Evolutionary conservation across 2,888 invertebrate species (phyloP), one percentile per base, ranked within the genome.

Genomic region (Hypercompe scribonia): DNA sequence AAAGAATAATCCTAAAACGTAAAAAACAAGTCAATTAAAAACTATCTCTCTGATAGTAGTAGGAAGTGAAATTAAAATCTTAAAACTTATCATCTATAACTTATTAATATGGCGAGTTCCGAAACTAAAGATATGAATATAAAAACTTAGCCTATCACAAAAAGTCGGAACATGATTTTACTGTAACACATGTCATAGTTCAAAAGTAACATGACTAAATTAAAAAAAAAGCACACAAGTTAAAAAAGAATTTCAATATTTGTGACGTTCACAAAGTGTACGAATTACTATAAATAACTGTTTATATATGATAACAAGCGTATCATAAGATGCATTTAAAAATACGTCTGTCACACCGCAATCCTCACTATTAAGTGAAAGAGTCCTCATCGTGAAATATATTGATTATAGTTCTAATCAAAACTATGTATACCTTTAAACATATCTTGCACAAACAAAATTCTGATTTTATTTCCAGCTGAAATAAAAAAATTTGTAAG

Each of bases 101-200:
- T 66, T 66, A 71, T 78, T 65, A 73, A 78, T 81, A 81, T 81
- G 81, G 81, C 81, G 73, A 71, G 70, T 50, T 61, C 63, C 58
- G n/a, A 64, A n/a, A 34, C 24, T 54, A 34, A 68, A 31, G 13
- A 68, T 15, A 24, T 31, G 33, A 54, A 54, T n/a, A 28, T 39
- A 36, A 64, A 64, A 28, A 46, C 66, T 46, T 31, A 66, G 18
- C 66, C n/a, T 50, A 65, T 39, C 65, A 65, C 39, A 39, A 66
- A 54, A 15, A 34, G 24, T 50, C 50, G 33, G 50, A 68, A 68
- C 50, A 54, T 54, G 34, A 68, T 54, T 66, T 68, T 15, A 68
- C 34, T 34, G 33, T 33, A 33, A 67, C 67, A n/a, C 10, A 28
- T 31, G 28, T 31, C 28, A 61, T 61, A 31, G 15, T 28, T 58